Base-by-base conservation (phyloP, 2,113 vertebrate genomes). In the Anguilla japonica region DNA sequence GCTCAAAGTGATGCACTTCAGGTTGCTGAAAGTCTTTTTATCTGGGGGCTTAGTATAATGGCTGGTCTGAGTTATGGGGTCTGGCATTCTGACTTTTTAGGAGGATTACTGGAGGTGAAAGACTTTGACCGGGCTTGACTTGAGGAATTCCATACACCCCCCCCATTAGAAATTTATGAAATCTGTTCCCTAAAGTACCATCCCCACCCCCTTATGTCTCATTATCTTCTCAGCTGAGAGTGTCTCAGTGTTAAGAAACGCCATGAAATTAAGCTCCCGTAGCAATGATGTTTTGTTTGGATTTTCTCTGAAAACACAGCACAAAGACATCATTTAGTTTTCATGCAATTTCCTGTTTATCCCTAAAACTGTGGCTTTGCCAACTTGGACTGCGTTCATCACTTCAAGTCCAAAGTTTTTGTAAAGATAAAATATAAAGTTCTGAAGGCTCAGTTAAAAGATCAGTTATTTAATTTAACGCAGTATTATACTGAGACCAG, bases 31-130 rank as follows among this genome's bases (percentile, higher is more conserved):
- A 7, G 63, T 71, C 22, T 20, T 63, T 63, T 71, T 71, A 22
- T 71, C 63, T 71, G 3, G 63, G 63, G 57, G 57, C 14, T 60
- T 53, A 53, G 13, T 14, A 14, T 26, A 67, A 67, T 5, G 8
- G 60, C 22, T 67, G 60, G 60, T 9, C 7, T 26, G 60, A 67
- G 82, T 86, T 87, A 84, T 91, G 46, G 5, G 50, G 34, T 91
- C 86, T 93, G 92, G 92, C 91, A 87, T 92, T 88, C 88, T 93
- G 93, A 88, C 75, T 43, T 5, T 83, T 92, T 84, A 89, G 84
- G 82, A 85, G 90, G 92, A 93, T 93, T 93, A 91, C 50, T 85
- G 40, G 5, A 83, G 90, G 90, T 92, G 93, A 94, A 93, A 91
- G 91, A 90, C 87, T 92, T 92, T 87, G 88, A 90, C 92, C 88